A percentile compares a stretch with the other conserved stretches of the same genome.
Evolutionary conservation across 1,140 invertebrate genomes (phyloP).

Genomic region (Drosophila mojavensis): DNA sequence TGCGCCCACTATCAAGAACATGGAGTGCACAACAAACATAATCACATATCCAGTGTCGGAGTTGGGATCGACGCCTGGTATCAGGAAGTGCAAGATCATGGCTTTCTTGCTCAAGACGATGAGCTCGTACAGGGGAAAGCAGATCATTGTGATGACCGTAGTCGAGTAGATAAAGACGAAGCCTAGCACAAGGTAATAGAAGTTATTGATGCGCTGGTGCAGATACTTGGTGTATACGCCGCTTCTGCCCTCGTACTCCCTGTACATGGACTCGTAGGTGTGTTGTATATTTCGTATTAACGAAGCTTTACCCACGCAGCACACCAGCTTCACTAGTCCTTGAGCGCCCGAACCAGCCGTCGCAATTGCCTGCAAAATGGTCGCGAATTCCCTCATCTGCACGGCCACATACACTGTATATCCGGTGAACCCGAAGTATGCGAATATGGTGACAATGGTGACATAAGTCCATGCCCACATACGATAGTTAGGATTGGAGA

Average conservation of each 20-base stretch:
- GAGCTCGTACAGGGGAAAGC: constrained; percentile 41
- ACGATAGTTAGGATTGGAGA: constrained; percentile 49
- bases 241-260: constrained; percentile 47
- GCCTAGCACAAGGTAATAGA: constrained; percentile 37
- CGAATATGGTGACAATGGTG: not conserved
- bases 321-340: constrained; percentile 46
- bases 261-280: constrained; percentile 52
- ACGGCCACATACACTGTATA: constrained; percentile 66
- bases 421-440: constrained; percentile 47
- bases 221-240: constrained; percentile 46
- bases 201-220: constrained; percentile 42
- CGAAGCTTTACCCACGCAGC: not conserved
- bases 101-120: constrained; percentile 39
- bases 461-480: constrained; percentile 59
- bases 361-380: constrained; percentile 52
- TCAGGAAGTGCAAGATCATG: constrained; percentile 59
- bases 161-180: constrained; percentile 31
- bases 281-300: constrained; percentile 31
- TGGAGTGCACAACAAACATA: constrained; percentile 32
- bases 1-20: constrained; percentile 35
- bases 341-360: constrained; percentile 45
- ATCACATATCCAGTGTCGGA: constrained; percentile 51
- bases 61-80: constrained; percentile 49
- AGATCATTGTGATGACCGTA: constrained; percentile 3
- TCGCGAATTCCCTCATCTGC: constrained; percentile 21